Evolutionary conservation across 2,888 invertebrate genomes (phyloP), one percentile per base, ranked within the genome.

Genomic region (Leucophenga maculata): DNA sequence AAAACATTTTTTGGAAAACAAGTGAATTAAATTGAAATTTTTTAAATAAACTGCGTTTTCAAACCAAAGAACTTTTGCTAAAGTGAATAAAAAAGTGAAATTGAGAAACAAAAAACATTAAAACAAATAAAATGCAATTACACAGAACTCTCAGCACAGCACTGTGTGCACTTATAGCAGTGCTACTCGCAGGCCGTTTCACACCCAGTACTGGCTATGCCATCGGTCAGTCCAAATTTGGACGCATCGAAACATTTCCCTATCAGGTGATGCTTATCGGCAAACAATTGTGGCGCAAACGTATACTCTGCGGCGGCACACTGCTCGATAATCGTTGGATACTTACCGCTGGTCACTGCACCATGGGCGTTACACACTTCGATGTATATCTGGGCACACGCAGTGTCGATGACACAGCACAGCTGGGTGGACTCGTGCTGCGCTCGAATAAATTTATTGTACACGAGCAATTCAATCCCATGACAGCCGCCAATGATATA

Each of bases 211-310:
- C 65, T 0, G 76, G 82, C 68, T 87, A 86, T 68, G 86, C 87
- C 50, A 73, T 87, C 60, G 87, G 87, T 9, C 84, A 86, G 60
- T 78, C 82, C 11, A 87, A 87, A 69, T 86, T 79, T 71, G 86
- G 88, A 8, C 78, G 76, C 18, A 84, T 86, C 1, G 86, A 86
- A 71, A 85, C 82, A 68, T 88, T 87, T 60, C 88, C 88, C 67
- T 88, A 88, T 68, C 88, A 88, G 78, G 88, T 86, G 67, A 87
- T 88, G 88, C 76, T 88, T 57, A 86, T 88, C n/a, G 88, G 87
- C 32, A 87, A 87, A 65, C 84, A 86, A 52, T 68, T 84, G 72
- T 86, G 85, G 84, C 82, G 83, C 70, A 85, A 82, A 31, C 82
- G 86, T 18, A 83, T 86, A n/a, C 80, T 88, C 4, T 88, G 88